Percentiles rank a stretch among this genome's conserved stretches.
Conservation (phyloP, 2,113 vertebrate genomes). For the Pachyramphus minor region DNA sequence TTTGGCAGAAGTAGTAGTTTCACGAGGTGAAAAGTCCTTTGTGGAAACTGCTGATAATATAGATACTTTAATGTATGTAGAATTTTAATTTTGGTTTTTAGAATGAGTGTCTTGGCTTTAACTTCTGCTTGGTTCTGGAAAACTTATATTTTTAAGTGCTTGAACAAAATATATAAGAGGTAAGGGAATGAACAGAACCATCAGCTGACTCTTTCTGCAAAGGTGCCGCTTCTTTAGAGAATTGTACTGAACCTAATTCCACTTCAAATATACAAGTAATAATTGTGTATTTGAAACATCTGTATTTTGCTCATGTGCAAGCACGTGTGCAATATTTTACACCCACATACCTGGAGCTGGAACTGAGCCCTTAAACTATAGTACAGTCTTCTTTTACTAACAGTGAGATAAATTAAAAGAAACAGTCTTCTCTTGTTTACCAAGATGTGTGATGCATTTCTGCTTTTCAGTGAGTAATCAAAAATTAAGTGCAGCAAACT, state of each 20-base stretch:
- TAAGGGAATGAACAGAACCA: neutral
- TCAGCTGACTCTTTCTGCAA: neutral
- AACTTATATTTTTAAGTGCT: neutral
- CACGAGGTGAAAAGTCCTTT: neutral
- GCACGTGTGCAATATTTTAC: neutral
- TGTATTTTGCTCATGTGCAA: neutral
- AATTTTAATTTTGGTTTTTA: slow-evolving; percentile 11
- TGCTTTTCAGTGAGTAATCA: slow-evolving; percentile 51
- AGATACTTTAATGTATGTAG: neutral
- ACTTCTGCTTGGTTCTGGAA: slow-evolving; percentile 30
- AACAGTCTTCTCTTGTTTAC: slow-evolving; percentile 34
- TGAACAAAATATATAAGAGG: neutral
- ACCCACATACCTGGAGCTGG: neutral
- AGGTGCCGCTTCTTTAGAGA: slow-evolving; percentile 17
- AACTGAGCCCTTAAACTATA: neutral
- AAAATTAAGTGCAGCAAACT: slow-evolving; percentile 59
- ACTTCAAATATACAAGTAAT: slow-evolving; percentile 32
- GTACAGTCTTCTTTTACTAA: slow-evolving; percentile 8
- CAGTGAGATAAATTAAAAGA: slow-evolving; percentile 27
- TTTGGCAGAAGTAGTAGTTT: neutral
- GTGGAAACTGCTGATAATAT: slow-evolving; percentile 1
- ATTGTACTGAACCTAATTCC: neutral
- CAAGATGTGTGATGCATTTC: slow-evolving; percentile 15
- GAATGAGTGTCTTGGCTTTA: slow-evolving; percentile 5
- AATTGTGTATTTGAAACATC: slow-evolving; percentile 36